A percentile compares a stretch with the other conserved stretches of the same genome.
Conservation (phyloP, 2,113 vertebrate species). For the Strigops habroptila region DNA sequence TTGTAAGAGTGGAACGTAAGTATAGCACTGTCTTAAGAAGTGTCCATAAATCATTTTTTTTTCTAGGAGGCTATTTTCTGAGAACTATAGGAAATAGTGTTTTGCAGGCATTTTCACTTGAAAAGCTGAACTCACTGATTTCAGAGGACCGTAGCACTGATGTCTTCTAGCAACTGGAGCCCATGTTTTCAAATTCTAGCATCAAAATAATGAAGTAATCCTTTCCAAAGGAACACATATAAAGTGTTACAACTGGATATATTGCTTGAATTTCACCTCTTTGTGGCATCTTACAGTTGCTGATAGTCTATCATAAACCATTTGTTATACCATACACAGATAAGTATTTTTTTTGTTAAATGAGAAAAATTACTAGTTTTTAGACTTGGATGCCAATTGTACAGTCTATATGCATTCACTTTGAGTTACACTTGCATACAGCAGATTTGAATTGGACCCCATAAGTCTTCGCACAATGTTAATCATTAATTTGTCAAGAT, state of each 20-base stretch:
- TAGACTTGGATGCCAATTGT: neutral
- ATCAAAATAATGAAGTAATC: neutral
- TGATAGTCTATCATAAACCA: neutral
- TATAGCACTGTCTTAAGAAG: neutral
- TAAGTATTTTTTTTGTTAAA: neutral
- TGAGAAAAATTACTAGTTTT: neutral
- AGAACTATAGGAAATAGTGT: neutral
- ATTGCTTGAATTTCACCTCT: neutral
- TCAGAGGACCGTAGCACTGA: neutral
- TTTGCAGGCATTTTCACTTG: neutral
- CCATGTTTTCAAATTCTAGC: neutral
- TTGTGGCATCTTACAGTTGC: neutral
- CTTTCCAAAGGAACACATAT: neutral
- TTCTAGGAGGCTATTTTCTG: neutral
- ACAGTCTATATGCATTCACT: neutral
- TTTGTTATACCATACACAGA: neutral
- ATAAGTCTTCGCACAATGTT: neutral
- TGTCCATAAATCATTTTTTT: neutral
- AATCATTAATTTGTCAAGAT: neutral
- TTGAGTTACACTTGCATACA: neutral
- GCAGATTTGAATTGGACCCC: neutral
- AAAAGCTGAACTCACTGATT: neutral
- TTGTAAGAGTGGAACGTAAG: neutral
- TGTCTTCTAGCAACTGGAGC: neutral
- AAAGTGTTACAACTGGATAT: neutral